Evolutionary conservation across 1,140 invertebrate species (phyloP), one percentile per base, ranked within the genome.

Genomic region (Drosophila pachea): DNA sequence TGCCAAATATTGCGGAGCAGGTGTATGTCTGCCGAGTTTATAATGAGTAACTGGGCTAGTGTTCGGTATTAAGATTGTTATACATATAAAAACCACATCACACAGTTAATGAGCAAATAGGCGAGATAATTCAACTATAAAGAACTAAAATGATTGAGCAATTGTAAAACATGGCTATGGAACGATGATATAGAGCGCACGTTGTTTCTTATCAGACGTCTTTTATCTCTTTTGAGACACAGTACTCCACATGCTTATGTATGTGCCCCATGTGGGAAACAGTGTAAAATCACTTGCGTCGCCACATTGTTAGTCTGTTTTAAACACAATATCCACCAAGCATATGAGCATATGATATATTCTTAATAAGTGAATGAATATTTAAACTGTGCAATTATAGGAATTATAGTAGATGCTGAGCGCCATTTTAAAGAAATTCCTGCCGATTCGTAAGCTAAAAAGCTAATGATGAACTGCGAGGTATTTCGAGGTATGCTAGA

Each of bases 131-230:
- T 38, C 36, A 38, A 11, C 36, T 40, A 40, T 40, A 40, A 4
- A 11, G 9, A 40, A 4, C 9, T 40, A 11, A 11, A n/a, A 11
- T 4, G 9, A 40, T n/a, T n/a, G 9, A 40, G 4, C 38, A 40
- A n/a, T n/a, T 32, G n/a, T 38, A 38, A 49, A 31, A 35, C 12
- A 12, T 43, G 6, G 9, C 6, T 43, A n/a, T 16, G 40, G n/a
- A 6, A n/a, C 14, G 29, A 32, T 7, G 12, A 12, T 55, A 6
- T 36, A 12, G 4, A 67, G 38, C 42, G 43, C 65, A 62, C 47
- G 52, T 38, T 47, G 53, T 54, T 54, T 72, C 67, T 81, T 81
- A 83, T 81, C 78, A 84, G 56, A 56, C 48, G 31, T 11, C 29
- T 56, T 82, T 77, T 82, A 83, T 83, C 75, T 73, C 43, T 9